These are phyloP conservation scores for Potorous gilbertii DNA, from an alignment of 2,797 vertebrate genomes.

Conservation along the genomic window DNA sequence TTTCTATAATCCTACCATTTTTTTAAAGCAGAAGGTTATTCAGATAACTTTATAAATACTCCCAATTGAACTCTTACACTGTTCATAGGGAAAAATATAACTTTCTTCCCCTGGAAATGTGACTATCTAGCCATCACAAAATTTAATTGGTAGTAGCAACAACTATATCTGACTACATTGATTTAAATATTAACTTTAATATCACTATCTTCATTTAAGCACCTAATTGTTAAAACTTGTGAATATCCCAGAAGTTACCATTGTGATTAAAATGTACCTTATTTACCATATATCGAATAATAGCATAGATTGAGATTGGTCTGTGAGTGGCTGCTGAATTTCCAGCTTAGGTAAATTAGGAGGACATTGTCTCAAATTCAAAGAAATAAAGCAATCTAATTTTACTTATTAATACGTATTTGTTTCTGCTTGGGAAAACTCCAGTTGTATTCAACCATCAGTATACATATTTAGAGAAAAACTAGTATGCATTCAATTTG, in stretches of 20 bases:
- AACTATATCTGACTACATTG: slow-evolving; percentile 66
- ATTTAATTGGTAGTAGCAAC: slow-evolving; percentile 70
- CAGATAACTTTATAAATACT: slow-evolving; percentile 52
- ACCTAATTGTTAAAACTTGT: slow-evolving; percentile 45
- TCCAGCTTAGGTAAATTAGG: not conserved
- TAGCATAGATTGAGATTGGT: slow-evolving; percentile 1
- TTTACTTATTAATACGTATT: too few relatives aligned
- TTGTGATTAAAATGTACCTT: slow-evolving; percentile 57
- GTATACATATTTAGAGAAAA: not conserved
- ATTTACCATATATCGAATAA: slow-evolving; percentile 57
- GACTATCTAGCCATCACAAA: slow-evolving; percentile 69
- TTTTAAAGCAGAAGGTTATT: slow-evolving; percentile 65
- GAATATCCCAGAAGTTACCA: slow-evolving; percentile 62
- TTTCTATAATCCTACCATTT: slow-evolving; percentile 55
- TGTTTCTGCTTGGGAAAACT: not conserved
- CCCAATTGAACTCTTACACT: slow-evolving; percentile 56
- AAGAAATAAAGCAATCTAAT: not conserved
- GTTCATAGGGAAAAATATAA: slow-evolving; percentile 67
- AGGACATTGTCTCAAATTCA: not conserved
- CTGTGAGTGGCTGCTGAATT: not conserved
- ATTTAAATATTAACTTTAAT: slow-evolving; percentile 74
- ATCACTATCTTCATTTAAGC: slow-evolving; percentile 70
- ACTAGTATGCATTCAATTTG: not conserved
- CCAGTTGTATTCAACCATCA: not conserved
- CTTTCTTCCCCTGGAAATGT: slow-evolving; percentile 73